Base-by-base conservation (phyloP, 1,140 invertebrate species). In the Orchestia grillus region DNA sequence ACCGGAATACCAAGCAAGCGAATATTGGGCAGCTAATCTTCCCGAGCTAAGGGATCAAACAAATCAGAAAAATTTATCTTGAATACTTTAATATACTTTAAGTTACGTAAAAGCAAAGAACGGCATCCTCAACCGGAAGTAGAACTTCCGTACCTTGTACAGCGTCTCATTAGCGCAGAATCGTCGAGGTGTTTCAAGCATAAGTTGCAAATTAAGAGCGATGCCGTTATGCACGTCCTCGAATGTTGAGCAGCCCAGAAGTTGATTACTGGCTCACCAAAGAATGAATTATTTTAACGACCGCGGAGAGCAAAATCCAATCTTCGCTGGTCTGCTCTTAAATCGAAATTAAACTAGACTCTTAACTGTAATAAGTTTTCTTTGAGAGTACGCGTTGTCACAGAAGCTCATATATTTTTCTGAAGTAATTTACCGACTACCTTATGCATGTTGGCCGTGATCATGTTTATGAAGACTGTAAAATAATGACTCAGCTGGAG, bases 401-500 rank as follows among this genome's bases (percentile, higher is more conserved):
- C 28, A 15, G 62, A 77, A 77, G 62, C 62, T 77, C 62, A 28
- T 77, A 23, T 77, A 36, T 77, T 77, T 28, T 77, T 77, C 15
- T 77, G 62, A 36, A 77, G 62, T 36, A 77, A 77, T 77, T 77
- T 77, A 15, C 62, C 11, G 62, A 77, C 62, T 77, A 23, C 62
- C 62, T 77, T 77, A 77, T 77, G 62, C 62, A 23, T 77, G 62
- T 77, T 77, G 62, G 11, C 36, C 62, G 62, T 77, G 62, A 77
- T 77, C 62, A 77, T 77, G 15, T 77, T 77, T 77, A 77, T 77
- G 62, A 77, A 77, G 62, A 77, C 28, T 77, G 11, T 77, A 77
- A 77, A 77, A 77, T 77, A 77, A 77, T 77, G 62, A 77, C 62
- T 77, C 62, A 77, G 62, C 62, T 77, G 62, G 62, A 77, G 62